Base-by-base conservation (phyloP, 1,140 invertebrate species). In the Trichoplusia ni region DNA sequence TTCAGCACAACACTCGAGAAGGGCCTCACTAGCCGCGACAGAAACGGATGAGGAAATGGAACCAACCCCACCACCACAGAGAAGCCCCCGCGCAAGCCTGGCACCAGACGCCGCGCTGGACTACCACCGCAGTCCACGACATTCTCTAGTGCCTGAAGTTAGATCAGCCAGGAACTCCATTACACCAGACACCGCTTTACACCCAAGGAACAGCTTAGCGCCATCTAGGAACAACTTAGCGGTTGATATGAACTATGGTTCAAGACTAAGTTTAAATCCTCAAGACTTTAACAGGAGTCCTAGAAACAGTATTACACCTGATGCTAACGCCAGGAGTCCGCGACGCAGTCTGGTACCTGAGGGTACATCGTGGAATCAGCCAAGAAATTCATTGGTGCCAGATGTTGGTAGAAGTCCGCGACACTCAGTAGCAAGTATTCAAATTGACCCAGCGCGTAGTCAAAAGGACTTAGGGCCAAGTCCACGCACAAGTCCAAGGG, bases 31-130 rank as follows among this genome's bases (percentile, higher is more conserved):
- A 58, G 86, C 86, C 7, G 82, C 87, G 4, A 85, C 87, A 62
- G 86, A 89, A 75, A 87, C 87, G 54, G 87, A 90, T 23, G 86
- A 90, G 37, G 87, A 90, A 74, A 69, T 79, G 61, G 91, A 91
- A 63, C 81, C 92, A 5, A 91, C 91, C 21, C 37, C 54, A 7
- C 54, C 54, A 4, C 77, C 89, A 21, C 88, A 87, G 42, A 86
- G 93, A 64, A 94, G 93, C 70, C 94, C 94, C 1, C 82, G 94
- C 58, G 92, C 93, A 18, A 94, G 92, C 66, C 80, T 94, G 7
- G 91, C 93, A 13, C 93, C 93, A 1, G 93, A 93, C 4, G 79
- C 93, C 8, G 85, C 89, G 2, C 86, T 93, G 1, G 93, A 94
- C 51, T 90, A 91, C 8, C 93, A 92, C 61, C 82, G 93, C 19